Conservation (phyloP, 2,113 vertebrate species). For the Scomber japonicus region DNA sequence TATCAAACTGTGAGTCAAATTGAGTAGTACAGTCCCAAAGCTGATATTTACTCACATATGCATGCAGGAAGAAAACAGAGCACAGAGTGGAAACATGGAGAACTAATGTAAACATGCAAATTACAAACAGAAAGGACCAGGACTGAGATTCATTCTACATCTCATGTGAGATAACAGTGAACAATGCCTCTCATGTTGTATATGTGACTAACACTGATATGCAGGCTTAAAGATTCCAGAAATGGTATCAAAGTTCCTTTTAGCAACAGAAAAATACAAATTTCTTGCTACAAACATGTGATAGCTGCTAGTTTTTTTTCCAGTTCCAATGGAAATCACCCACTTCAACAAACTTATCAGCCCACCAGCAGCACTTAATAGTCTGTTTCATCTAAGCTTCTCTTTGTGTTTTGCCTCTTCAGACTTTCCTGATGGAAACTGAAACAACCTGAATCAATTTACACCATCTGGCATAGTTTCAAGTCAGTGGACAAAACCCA, state of each 20-base stretch:
- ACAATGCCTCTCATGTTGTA: background rate
- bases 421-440: slow-evolving; percentile 39
- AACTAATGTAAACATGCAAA: background rate
- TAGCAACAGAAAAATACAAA: slow-evolving; percentile 24
- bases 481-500: background rate
- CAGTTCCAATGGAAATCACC: slow-evolving; percentile 42
- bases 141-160: background rate
- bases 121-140: background rate
- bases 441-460: slow-evolving; percentile 41
- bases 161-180: slow-evolving; percentile 1
- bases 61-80: background rate
- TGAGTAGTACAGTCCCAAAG: background rate
- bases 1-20: background rate
- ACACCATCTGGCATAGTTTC: slow-evolving; percentile 17
- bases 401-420: slow-evolving; percentile 39
- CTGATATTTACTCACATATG: background rate
- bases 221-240: slow-evolving; percentile 2
- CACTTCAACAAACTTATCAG: slow-evolving; percentile 43
- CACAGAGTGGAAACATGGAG: background rate
- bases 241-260: slow-evolving; percentile 25
- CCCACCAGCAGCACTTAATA: slow-evolving; percentile 26
- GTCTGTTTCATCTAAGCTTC: slow-evolving; percentile 32
- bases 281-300: slow-evolving; percentile 22
- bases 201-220: slow-evolving; percentile 9
- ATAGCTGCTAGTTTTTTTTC: slow-evolving; percentile 25